A percentile compares a stretch with the other conserved stretches of the same genome.
These are phyloP conservation scores for Hemichromis elongatus DNA, from an alignment of 2,113 vertebrate genomes.

Conservation along the genomic window DNA sequence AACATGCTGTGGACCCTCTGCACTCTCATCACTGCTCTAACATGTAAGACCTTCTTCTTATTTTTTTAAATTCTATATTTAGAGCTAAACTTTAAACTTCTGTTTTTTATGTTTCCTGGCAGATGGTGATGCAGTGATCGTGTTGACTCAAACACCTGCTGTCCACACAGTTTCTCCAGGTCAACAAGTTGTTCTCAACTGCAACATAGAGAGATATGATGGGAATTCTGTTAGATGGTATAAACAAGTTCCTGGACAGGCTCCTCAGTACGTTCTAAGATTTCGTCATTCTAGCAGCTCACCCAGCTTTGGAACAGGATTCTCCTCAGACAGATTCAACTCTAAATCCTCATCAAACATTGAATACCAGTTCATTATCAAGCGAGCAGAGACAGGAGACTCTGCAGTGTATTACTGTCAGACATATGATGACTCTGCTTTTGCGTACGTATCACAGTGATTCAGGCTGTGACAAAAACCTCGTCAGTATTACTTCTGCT, in stretches of 20 bases:
- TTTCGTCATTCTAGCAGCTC: accelerated
- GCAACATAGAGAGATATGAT: neutral
- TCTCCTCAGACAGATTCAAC: constrained; percentile 16
- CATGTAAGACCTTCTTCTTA: constrained; percentile 16
- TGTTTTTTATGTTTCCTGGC: too few relatives aligned
- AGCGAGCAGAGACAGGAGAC: neutral
- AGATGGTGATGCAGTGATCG: neutral
- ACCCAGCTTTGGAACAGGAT: constrained; percentile 4
- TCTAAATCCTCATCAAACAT: neutral
- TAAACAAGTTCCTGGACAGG: constrained; percentile 47
- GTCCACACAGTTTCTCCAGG: constrained; percentile 27
- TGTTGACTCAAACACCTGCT: constrained; percentile 18
- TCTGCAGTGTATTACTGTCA: too few relatives aligned
- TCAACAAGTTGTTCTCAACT: constrained; percentile 19
- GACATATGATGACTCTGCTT: neutral
- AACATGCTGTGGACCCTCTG: constrained; percentile 36
- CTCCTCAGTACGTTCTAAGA: constrained; percentile 8
- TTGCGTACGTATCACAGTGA: neutral
- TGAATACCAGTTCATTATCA: constrained; percentile 7
- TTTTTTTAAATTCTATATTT: neutral
- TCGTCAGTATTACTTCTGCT: neutral
- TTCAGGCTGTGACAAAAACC: constrained; percentile 4
- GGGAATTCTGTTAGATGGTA: neutral
- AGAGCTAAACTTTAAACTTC: too few relatives aligned
- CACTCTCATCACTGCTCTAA: constrained; percentile 38